Evolutionary conservation across 2,113 vertebrate genomes (phyloP).

Genomic region (Leuciscus idus): DNA sequence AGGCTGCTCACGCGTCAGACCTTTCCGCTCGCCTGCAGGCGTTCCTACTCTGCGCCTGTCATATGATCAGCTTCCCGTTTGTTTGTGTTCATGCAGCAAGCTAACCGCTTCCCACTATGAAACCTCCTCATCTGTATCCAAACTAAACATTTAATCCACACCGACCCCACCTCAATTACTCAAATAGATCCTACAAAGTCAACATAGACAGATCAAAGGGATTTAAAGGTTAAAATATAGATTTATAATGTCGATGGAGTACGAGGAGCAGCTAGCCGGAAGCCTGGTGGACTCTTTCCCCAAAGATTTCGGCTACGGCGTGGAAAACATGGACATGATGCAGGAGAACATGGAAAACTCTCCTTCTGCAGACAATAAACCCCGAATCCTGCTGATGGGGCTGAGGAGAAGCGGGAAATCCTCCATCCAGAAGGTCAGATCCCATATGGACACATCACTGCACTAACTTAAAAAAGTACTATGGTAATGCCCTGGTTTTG

Average conservation of each 20-base stretch:
- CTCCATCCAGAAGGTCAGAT: slow-evolving; percentile 94
- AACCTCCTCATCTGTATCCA: not conserved
- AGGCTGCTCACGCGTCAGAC: not conserved
- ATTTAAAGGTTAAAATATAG: not conserved
- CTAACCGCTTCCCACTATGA: slow-evolving; percentile 36
- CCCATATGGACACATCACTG: not conserved
- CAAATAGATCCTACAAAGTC: not conserved
- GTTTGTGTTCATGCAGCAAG: slow-evolving; percentile 15
- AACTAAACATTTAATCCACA: slow-evolving; percentile 10
- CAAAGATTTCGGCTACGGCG: slow-evolving; percentile 93
- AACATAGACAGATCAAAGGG: not conserved
- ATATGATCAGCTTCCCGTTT: slow-evolving; percentile 49
- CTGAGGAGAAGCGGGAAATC: slow-evolving; percentile 95
- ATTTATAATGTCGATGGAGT: slow-evolving; percentile 90
- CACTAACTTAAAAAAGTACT: not conserved
- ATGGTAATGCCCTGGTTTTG: not conserved
- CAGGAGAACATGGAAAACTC: slow-evolving; percentile 85
- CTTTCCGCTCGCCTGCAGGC: slow-evolving; percentile 16
- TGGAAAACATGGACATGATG: slow-evolving; percentile 77
- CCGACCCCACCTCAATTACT: not conserved
- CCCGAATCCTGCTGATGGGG: slow-evolving; percentile 94
- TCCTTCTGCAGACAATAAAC: slow-evolving; percentile 84
- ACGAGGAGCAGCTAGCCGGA: slow-evolving; percentile 87
- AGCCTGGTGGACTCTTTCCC: slow-evolving; percentile 91
- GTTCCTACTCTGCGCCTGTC: slow-evolving; percentile 8